A percentile compares a stretch with the other conserved stretches of the same genome.
Conservation (phyloP, 2,797 vertebrate species). For the Trachops cirrhosus region DNA sequence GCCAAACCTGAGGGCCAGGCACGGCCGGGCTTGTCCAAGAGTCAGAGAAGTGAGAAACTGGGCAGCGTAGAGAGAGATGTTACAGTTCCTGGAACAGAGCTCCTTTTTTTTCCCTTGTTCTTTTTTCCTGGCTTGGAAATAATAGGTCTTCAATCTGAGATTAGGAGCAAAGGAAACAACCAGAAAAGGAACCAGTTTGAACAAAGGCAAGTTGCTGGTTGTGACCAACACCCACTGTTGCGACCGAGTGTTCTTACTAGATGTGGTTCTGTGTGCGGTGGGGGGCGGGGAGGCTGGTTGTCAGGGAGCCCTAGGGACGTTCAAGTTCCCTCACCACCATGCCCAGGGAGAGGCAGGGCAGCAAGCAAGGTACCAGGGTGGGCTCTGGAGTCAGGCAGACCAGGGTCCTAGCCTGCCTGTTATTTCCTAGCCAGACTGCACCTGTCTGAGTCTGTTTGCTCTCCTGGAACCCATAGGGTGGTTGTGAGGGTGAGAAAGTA, state of each 20-base stretch:
- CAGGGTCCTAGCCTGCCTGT: background rate
- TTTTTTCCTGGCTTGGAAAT: slow-evolving; percentile 74
- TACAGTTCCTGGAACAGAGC: slow-evolving; percentile 64
- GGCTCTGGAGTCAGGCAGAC: background rate
- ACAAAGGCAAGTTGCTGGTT: slow-evolving; percentile 57
- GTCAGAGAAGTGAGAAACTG: slow-evolving; percentile 46
- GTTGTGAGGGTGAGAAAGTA: background rate
- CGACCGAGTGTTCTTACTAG: slow-evolving; percentile 51
- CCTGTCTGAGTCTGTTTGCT: background rate
- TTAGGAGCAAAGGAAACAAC: slow-evolving; percentile 70
- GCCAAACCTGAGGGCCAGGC: slow-evolving; percentile 38
- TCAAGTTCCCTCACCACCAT: background rate
- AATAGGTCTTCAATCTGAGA: slow-evolving; percentile 74
- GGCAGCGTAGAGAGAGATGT: slow-evolving; percentile 22
- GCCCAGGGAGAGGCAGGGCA: background rate
- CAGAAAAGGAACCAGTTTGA: slow-evolving; percentile 72
- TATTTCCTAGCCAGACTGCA: background rate
- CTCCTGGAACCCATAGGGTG: background rate
- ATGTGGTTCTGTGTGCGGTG: background rate
- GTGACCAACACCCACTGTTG: background rate
- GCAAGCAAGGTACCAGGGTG: background rate
- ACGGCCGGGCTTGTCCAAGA: slow-evolving; percentile 31
- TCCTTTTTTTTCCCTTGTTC: slow-evolving; percentile 24
- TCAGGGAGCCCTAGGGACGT: background rate
- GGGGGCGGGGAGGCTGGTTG: background rate